These are phyloP conservation scores for Lagodon rhomboides DNA, from an alignment of 2,797 vertebrate species.

Conservation along the genomic window DNA sequence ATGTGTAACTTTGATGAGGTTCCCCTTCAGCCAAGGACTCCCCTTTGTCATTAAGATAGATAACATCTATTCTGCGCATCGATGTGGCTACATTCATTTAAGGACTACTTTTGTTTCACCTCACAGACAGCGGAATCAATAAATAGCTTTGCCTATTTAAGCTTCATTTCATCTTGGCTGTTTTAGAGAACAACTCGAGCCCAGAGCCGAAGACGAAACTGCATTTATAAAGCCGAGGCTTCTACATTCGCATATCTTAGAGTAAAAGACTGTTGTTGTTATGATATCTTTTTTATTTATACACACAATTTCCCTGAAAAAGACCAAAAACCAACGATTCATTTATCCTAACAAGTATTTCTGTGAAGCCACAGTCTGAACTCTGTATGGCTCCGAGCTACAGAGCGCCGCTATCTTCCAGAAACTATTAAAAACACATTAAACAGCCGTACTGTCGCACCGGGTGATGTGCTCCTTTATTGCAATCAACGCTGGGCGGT, in stretches of 20 bases:
- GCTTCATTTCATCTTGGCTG: constrained; percentile 65
- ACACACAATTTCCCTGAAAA: background rate
- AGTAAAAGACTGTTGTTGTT: background rate
- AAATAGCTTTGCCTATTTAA: constrained; percentile 68
- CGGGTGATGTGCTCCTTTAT: constrained; percentile 21
- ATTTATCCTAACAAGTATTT: background rate
- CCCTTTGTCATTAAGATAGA: constrained; percentile 79
- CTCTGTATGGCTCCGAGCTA: constrained; percentile 8
- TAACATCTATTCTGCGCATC: constrained; percentile 74
- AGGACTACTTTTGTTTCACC: constrained; percentile 78
- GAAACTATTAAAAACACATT: constrained; percentile 30
- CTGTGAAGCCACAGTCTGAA: background rate
- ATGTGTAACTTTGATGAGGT: constrained; percentile 76
- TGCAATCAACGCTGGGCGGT: constrained; percentile 1
- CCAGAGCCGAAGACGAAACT: constrained; percentile 27
- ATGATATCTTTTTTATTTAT: background rate
- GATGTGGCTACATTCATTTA: constrained; percentile 72
- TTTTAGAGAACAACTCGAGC: constrained; percentile 44
- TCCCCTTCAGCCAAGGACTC: constrained; percentile 77
- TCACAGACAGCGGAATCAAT: constrained; percentile 73
- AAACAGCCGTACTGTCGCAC: constrained; percentile 6
- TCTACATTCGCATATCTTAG: background rate
- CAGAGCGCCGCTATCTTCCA: background rate
- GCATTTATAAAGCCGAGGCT: background rate
- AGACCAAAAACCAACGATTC: background rate